A percentile compares a stretch with the other conserved stretches of the same genome.
Evolutionary conservation across 2,888 invertebrate genomes (phyloP).

Genomic region (Heliconius sara): DNA sequence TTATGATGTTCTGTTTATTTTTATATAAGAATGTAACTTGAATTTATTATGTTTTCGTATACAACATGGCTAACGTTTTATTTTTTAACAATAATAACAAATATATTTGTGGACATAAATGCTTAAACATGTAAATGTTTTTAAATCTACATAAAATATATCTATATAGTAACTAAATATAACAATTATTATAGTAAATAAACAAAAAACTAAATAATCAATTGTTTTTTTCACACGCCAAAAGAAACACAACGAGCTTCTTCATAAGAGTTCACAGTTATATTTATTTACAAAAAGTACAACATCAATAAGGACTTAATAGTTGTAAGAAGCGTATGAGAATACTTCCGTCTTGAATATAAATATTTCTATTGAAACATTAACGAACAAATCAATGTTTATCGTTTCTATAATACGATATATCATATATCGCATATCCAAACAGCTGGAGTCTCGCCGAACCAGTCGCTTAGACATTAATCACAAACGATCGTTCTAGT

Average conservation of each 20-base stretch:
- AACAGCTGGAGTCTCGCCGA: constrained; percentile 10
- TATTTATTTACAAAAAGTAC: constrained; percentile 18
- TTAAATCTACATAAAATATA: no score
- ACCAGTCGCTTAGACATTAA: constrained; percentile 25
- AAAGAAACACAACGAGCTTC: constrained; percentile 40
- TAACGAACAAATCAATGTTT: constrained; percentile 23
- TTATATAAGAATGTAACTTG: constrained; percentile 14
- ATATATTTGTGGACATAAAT: neutral
- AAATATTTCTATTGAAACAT: constrained; percentile 18
- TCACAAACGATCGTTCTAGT: constrained; percentile 18
- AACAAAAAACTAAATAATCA: no score
- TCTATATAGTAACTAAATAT: no score
- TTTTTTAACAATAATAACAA: neutral
- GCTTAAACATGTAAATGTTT: neutral
- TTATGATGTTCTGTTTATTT: constrained; percentile 23
- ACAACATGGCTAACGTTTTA: neutral
- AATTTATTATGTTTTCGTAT: neutral
- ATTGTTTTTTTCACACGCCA: neutral
- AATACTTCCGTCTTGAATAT: constrained; percentile 16
- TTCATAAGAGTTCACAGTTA: constrained; percentile 32
- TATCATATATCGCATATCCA: neutral
- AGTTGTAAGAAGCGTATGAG: constrained; percentile 19
- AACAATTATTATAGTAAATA: neutral
- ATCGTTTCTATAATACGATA: neutral
- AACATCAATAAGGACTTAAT: constrained; percentile 18